Conservation (phyloP, 2,888 invertebrate genomes). For the Ligdia adustata region DNA sequence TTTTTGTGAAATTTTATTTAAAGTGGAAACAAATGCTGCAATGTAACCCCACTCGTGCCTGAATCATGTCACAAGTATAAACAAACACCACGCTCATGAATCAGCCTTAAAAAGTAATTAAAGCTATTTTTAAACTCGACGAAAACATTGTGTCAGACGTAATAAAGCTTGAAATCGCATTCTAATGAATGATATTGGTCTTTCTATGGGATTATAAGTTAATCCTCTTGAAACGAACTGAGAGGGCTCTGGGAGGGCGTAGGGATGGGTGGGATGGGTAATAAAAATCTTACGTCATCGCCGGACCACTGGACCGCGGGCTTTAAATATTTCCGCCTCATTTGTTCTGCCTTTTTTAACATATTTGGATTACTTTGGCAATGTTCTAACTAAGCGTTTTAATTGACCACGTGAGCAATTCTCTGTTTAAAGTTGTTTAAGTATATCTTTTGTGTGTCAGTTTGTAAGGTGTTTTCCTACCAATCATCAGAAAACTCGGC, state of each 20-base stretch:
- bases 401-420: too few relatives aligned
- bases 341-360: slow-evolving; percentile 56
- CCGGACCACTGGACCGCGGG: slow-evolving; percentile 51
- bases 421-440: too few relatives aligned
- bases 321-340: slow-evolving; percentile 63
- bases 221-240: slow-evolving; percentile 75
- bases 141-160: slow-evolving; percentile 39
- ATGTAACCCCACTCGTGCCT: too few relatives aligned
- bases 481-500: too few relatives aligned
- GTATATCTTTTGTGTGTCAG: too few relatives aligned
- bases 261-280: slow-evolving; percentile 49
- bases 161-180: slow-evolving; percentile 58
- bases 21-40: too few relatives aligned
- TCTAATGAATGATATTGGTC: slow-evolving; percentile 79
- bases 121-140: slow-evolving; percentile 58
- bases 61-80: too few relatives aligned
- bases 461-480: too few relatives aligned
- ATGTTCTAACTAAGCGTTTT: too few relatives aligned
- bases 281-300: slow-evolving; percentile 78
- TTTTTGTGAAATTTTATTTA: too few relatives aligned
- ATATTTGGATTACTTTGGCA: slow-evolving; percentile 49
- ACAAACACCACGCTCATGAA: slow-evolving; percentile 33
- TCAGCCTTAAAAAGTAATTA: slow-evolving; percentile 59
- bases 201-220: slow-evolving; percentile 79
- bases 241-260: slow-evolving; percentile 41